Evolutionary conservation across 2,113 vertebrate species (phyloP).

Genomic region (Melierax canorus): DNA sequence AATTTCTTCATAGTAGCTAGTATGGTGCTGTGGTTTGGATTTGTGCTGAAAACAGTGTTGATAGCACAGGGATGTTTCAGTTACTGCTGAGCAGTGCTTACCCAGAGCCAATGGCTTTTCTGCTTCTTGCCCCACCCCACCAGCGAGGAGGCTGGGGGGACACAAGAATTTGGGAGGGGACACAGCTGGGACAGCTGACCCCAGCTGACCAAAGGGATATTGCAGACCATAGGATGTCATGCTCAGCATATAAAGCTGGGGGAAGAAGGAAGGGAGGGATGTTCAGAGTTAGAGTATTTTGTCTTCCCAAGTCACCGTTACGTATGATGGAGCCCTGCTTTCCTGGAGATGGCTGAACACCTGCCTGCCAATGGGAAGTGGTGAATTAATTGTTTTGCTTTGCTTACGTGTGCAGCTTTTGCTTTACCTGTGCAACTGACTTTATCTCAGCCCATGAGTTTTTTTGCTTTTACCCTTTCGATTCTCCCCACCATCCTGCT

Average conservation of each 20-base stretch:
- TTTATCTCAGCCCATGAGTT: neutral
- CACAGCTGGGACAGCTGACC: neutral
- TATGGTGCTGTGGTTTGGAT: neutral
- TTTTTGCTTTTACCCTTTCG: neutral
- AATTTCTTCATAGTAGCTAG: neutral
- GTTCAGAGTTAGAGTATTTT: fast-evolving
- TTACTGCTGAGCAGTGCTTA: neutral
- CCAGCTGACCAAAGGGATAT: neutral
- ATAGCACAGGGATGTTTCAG: neutral
- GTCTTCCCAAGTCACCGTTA: neutral
- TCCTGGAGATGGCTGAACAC: neutral
- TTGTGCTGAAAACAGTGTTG: neutral
- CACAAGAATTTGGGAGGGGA: neutral
- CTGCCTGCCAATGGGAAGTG: neutral
- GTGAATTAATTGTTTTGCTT: neutral
- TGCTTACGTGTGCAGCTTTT: neutral
- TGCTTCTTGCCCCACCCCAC: neutral
- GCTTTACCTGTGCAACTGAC: neutral
- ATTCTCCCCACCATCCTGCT: fast-evolving
- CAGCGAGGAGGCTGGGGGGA: neutral
- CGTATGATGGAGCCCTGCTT: neutral
- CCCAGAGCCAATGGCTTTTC: neutral
- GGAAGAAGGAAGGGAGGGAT: neutral
- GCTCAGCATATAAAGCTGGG: neutral
- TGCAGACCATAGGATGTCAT: fast-evolving